Evolutionary conservation across 2,888 invertebrate species (phyloP).

Genomic region (Trisateles emortualis): DNA sequence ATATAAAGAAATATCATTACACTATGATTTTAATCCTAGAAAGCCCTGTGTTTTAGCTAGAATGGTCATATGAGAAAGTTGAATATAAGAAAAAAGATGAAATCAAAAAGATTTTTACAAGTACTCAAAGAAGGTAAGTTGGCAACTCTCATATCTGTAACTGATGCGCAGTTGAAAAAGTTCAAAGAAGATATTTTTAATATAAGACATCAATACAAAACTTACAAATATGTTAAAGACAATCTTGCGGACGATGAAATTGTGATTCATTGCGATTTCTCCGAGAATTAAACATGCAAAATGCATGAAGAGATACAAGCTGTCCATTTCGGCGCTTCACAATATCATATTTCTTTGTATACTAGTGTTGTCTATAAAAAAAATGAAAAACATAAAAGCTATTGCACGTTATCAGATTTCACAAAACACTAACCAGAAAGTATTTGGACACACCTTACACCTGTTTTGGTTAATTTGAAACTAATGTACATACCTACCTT

Average conservation of each 20-base stretch:
- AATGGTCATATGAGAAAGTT: slow-evolving; percentile 8
- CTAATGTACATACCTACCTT: no score
- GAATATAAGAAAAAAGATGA: slow-evolving; percentile 14
- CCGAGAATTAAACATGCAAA: slow-evolving; percentile 1
- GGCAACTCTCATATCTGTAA: slow-evolving; percentile 4
- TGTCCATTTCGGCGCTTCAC: no score
- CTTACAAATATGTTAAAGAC: no score
- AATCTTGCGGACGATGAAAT: no score
- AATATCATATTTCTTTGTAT: neutral
- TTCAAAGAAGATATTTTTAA: no score
- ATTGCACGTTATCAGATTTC: neutral
- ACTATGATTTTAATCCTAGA: no score
- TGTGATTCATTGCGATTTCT: no score
- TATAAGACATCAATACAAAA: no score
- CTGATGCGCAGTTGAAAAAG: slow-evolving; percentile 10
- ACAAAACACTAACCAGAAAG: no score
- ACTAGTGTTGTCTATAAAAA: neutral
- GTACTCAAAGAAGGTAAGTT: slow-evolving; percentile 9
- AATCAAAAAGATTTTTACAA: slow-evolving; percentile 11
- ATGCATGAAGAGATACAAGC: no score
- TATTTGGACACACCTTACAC: no score
- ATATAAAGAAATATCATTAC: no score
- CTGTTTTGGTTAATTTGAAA: slow-evolving; percentile 8
- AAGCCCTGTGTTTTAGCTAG: slow-evolving; percentile 10
- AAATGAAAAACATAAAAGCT: slow-evolving; percentile 3